Conservation (phyloP, 2,797 vertebrate species). For the Pantherophis alleghaniensis region DNA sequence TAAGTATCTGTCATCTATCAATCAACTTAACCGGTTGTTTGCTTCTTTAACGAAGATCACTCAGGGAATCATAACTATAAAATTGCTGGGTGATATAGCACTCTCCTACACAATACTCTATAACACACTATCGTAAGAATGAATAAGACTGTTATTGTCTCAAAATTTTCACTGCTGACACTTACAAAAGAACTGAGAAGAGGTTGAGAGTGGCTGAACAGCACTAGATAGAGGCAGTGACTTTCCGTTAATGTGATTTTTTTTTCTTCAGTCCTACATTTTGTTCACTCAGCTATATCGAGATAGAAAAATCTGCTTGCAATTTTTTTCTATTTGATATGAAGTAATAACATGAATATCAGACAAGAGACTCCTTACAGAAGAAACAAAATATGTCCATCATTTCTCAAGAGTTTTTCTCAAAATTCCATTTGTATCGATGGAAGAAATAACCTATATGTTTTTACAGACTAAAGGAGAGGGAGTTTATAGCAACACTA, state of each 20-base stretch:
- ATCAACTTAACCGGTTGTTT: not conserved
- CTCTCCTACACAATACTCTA: not conserved
- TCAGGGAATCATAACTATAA: constrained; percentile 7
- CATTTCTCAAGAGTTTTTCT: not conserved
- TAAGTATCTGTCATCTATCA: constrained; percentile 8
- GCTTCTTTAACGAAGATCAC: constrained; percentile 10
- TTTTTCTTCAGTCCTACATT: constrained; percentile 14
- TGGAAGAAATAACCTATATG: not conserved
- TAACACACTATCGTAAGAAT: constrained; percentile 32
- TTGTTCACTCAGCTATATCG: constrained; percentile 30
- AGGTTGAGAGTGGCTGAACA: constrained; percentile 2
- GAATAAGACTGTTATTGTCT: constrained; percentile 39
- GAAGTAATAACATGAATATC: constrained; percentile 29
- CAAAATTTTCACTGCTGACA: constrained; percentile 5
- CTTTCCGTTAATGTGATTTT: constrained; percentile 27
- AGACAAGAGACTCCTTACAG: constrained; percentile 8
- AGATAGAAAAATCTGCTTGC: constrained; percentile 21
- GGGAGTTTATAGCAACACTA: constrained; percentile 24
- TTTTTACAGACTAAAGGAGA: constrained; percentile 33
- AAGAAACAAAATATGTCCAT: not conserved
- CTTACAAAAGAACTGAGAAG: constrained; percentile 27
- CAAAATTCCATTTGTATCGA: constrained; percentile 12
- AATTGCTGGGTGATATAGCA: constrained; percentile 18
- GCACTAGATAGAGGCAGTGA: constrained; percentile 33
- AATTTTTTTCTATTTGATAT: constrained; percentile 5